Conservation (phyloP, 1,140 invertebrate genomes). For the Lamellibrachia luymesi region DNA sequence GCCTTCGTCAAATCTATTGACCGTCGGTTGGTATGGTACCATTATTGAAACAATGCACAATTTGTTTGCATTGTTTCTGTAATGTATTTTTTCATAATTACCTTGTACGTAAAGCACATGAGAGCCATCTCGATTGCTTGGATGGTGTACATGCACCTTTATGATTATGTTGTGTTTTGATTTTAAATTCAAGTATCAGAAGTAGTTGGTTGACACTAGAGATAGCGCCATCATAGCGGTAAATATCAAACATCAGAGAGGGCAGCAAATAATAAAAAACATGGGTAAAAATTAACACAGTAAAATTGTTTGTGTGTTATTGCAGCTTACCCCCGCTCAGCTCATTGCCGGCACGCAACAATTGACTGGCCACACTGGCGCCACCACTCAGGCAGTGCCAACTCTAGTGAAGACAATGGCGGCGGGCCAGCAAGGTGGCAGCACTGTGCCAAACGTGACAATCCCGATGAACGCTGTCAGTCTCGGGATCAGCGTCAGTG, state of each 20-base stretch:
- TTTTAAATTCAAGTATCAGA: too few relatives aligned
- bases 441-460: slow-evolving; percentile 37
- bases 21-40: too few relatives aligned
- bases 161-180: too few relatives aligned
- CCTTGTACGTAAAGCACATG: too few relatives aligned
- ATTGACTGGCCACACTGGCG: slow-evolving; percentile 45
- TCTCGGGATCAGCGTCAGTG: slow-evolving; percentile 37
- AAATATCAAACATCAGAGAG: background rate
- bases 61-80: too few relatives aligned
- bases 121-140: too few relatives aligned
- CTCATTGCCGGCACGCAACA: slow-evolving; percentile 64
- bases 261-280: background rate
- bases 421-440: slow-evolving; percentile 37
- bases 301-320: slow-evolving; percentile 15
- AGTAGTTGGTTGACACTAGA: too few relatives aligned
- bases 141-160: too few relatives aligned
- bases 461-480: slow-evolving; percentile 40
- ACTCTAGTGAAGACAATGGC: slow-evolving; percentile 66
- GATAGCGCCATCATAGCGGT: background rate
- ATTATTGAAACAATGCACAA: too few relatives aligned
- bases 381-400: slow-evolving; percentile 54
- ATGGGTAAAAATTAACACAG: background rate
- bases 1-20: too few relatives aligned
- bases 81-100: too few relatives aligned
- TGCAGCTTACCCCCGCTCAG: slow-evolving; percentile 56